A percentile compares a stretch with the other conserved stretches of the same genome.
Conservation (phyloP, 2,888 invertebrate species). For the Phengaris alcon region DNA sequence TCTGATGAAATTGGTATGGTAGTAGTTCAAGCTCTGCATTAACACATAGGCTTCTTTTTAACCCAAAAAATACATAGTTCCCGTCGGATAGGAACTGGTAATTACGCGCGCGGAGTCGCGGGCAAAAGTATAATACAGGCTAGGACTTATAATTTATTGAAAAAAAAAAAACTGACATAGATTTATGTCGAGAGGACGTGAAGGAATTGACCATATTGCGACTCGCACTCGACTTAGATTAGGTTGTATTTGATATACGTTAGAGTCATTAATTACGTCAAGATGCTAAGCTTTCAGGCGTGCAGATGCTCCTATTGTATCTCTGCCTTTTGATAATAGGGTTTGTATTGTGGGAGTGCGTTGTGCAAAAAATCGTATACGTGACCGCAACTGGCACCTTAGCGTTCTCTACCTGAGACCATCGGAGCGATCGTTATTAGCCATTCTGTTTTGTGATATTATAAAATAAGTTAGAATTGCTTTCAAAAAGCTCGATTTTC, state of each 20-base stretch:
- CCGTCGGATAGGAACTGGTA: no score
- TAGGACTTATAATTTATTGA: slow-evolving; percentile 8
- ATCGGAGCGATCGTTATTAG: slow-evolving; percentile 20
- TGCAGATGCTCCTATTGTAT: slow-evolving; percentile 49
- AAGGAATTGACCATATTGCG: slow-evolving; percentile 2
- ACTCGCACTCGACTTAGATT: slow-evolving; percentile 46
- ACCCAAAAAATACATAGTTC: no score
- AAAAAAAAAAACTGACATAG: neutral
- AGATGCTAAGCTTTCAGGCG: slow-evolving; percentile 37
- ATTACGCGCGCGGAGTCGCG: no score
- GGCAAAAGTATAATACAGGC: neutral
- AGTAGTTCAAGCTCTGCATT: no score
- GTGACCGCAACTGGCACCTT: slow-evolving; percentile 39
- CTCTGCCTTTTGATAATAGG: slow-evolving; percentile 48
- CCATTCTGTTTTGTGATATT: slow-evolving; percentile 17
- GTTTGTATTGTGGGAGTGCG: slow-evolving; percentile 50
- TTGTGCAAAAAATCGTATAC: slow-evolving; percentile 52
- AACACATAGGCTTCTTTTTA: no score
- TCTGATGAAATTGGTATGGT: no score
- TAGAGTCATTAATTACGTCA: slow-evolving; percentile 45
- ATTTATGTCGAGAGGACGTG: slow-evolving; percentile 13
- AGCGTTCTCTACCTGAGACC: slow-evolving; percentile 46
- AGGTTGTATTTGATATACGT: slow-evolving; percentile 41
- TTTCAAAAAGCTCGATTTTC: neutral
- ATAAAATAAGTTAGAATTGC: neutral